These are phyloP conservation scores for Neoscelio sp. DNA, from an alignment of 2,888 invertebrate species.

Conservation along the genomic window DNA sequence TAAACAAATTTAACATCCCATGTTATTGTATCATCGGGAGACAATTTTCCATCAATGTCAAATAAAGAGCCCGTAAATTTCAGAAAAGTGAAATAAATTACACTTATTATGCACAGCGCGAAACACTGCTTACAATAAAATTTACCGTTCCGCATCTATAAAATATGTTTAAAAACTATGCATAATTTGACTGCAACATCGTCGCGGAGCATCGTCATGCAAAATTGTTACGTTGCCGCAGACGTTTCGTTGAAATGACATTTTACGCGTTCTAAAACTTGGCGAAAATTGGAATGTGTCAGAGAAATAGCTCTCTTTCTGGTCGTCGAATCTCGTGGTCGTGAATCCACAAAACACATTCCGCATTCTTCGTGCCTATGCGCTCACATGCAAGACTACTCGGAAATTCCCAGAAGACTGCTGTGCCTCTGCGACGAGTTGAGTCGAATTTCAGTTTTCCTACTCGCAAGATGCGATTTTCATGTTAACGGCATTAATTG, in stretches of 20 bases:
- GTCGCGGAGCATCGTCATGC: background rate
- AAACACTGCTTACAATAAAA: constrained; percentile 7
- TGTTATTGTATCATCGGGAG: too few species aligned
- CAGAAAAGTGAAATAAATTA: constrained; percentile 34
- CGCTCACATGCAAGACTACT: constrained; percentile 19
- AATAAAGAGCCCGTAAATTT: constrained; percentile 23
- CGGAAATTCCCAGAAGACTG: constrained; percentile 31
- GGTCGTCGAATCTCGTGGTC: constrained; percentile 10
- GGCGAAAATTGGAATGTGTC: constrained; percentile 33
- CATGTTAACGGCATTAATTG: constrained; percentile 49
- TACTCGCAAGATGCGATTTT: constrained; percentile 45
- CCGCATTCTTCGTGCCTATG: constrained; percentile 39
- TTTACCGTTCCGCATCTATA: constrained; percentile 1
- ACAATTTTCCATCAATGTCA: too few species aligned
- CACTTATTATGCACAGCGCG: constrained; percentile 1
- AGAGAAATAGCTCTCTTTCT: constrained; percentile 26
- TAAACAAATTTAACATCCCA: too few species aligned
- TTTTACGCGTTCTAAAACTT: constrained; percentile 12
- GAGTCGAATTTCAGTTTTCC: constrained; percentile 8
- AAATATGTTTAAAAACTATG: constrained; percentile 27
- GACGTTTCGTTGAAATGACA: constrained; percentile 5
- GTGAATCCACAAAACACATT: constrained; percentile 43
- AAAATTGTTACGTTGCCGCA: background rate
- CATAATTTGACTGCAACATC: constrained; percentile 13
- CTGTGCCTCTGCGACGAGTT: background rate